Base-by-base conservation (phyloP, 1,140 invertebrate genomes). In the Dinoponera quadriceps region DNA sequence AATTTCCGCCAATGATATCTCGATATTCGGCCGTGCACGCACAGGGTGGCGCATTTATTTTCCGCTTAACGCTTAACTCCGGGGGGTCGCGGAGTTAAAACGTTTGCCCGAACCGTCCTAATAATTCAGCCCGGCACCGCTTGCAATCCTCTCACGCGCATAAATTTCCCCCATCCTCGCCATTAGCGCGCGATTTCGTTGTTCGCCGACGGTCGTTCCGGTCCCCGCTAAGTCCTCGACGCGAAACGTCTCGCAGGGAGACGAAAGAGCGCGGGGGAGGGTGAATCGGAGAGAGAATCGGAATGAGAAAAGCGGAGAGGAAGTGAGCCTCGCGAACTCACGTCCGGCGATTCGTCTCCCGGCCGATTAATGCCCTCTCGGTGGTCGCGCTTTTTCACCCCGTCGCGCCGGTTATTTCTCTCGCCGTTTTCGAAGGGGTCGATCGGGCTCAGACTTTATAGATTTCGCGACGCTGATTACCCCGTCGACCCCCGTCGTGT, bases 391-490 rank as follows among this genome's bases (percentile, higher is more conserved):
- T 27, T 20, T 55, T 29, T 16, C 16, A 16, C 1, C 22, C 25
- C 44, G 2, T 13, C 20, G 2, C 11, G 9, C 5, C 20, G 14
- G 38, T 44, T 9, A 44, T 44, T 44, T 9, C 38, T 9, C 11
- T 44, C 38, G 38, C 38, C 38, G 38, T 1, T 11, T 3, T 44
- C 38, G 38, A 9, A 44, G 33, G 33, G 38, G 38, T 44, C 7
- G 38, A 44, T n/a, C 38, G 38, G 72, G 16, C 62, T 77, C 55
- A 2, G 49, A 66, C 33, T 66, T 77, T 54, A 82, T 55, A 22
- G 54, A 16, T 77, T 73, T 13, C 44, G 69, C 73, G 68, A 74
- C 51, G 54, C 74, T 87, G 81, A 84, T 87, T 80, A 87, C 85
- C 62, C 57, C 38, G 38, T 66, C 20, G 29, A n/a, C 66, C 51